phyloP scores from a whole-genome alignment of 2,888 invertebrate species.

The Nomada hirtipes region DNA sequence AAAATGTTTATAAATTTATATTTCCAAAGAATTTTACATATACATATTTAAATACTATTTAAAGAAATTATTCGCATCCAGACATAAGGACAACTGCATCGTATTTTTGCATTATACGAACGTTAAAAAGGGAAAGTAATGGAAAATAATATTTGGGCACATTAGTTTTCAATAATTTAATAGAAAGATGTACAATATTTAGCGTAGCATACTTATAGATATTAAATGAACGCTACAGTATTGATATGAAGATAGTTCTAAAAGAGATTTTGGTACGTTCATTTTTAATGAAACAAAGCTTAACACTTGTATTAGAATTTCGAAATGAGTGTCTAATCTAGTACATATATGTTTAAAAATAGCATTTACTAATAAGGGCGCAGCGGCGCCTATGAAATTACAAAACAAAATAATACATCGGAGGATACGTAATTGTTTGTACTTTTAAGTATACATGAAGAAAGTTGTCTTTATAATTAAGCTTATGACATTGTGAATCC shows the following conservation, averaged over 20 bases:
- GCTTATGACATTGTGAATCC: neutral
- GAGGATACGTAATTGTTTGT: slow-evolving; percentile 9
- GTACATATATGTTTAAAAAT: slow-evolving; percentile 28
- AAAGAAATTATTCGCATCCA: neutral
- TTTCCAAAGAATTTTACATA: neutral
- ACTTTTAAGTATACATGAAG: slow-evolving; percentile 6
- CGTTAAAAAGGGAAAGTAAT: too few relatives aligned
- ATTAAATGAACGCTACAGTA: neutral
- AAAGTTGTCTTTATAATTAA: neutral
- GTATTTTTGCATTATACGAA: too few relatives aligned
- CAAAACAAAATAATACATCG: slow-evolving; percentile 17
- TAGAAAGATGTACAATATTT: neutral
- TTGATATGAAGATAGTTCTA: neutral
- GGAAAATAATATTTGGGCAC: neutral
- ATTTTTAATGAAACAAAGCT: neutral
- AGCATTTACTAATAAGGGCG: slow-evolving; percentile 23
- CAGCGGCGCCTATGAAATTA: slow-evolving; percentile 21
- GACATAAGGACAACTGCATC: too few relatives aligned
- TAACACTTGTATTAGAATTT: neutral
- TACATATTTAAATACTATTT: neutral
- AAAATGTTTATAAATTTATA: slow-evolving; percentile 11
- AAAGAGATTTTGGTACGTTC: neutral
- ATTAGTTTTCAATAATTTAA: neutral
- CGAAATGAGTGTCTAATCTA: slow-evolving; percentile 35
- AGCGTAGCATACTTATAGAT: neutral